phyloP scores from a whole-genome alignment of 1,140 invertebrate species.

The Drosophila ficusphila region DNA sequence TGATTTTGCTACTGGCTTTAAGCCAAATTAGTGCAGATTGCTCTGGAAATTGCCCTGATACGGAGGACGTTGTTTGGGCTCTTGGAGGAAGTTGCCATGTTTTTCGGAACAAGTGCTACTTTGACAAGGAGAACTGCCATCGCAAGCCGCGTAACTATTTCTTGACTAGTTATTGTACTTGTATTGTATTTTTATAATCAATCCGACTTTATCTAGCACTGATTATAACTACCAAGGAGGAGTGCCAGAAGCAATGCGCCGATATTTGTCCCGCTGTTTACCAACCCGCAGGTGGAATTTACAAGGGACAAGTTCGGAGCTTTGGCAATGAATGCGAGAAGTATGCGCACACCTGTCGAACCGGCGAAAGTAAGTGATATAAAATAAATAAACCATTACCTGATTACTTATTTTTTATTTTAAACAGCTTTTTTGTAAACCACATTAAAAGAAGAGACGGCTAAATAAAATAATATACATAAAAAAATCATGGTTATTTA shows the following conservation, averaged over 20 bases:
- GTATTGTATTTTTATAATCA: background rate
- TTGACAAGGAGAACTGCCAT: slow-evolving; percentile 52
- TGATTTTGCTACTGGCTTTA: slow-evolving; percentile 32
- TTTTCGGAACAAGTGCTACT: slow-evolving; percentile 62
- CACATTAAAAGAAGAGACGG: background rate
- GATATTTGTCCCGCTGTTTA: slow-evolving; percentile 16
- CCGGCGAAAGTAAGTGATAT: slow-evolving; percentile 40
- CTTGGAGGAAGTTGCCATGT: slow-evolving; percentile 41
- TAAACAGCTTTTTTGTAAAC: slow-evolving; percentile 29
- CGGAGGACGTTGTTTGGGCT: slow-evolving; percentile 64
- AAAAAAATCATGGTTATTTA: no score
- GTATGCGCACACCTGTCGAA: slow-evolving; percentile 13
- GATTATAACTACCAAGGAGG: slow-evolving; percentile 34
- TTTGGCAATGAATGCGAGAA: slow-evolving; percentile 53
- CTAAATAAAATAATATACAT: background rate
- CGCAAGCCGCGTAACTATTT: slow-evolving; percentile 38
- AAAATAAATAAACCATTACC: background rate
- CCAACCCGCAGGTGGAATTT: slow-evolving; percentile 23
- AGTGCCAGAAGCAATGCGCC: slow-evolving; percentile 49
- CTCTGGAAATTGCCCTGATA: slow-evolving; percentile 51
- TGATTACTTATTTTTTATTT: background rate
- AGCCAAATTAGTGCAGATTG: slow-evolving; percentile 46
- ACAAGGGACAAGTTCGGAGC: slow-evolving; percentile 6
- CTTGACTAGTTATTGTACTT: background rate
- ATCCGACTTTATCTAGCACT: slow-evolving; percentile 16